Evolutionary conservation across 2,888 invertebrate genomes (phyloP), one percentile per base, ranked within the genome.

Genomic region (Chirona hameri): DNA sequence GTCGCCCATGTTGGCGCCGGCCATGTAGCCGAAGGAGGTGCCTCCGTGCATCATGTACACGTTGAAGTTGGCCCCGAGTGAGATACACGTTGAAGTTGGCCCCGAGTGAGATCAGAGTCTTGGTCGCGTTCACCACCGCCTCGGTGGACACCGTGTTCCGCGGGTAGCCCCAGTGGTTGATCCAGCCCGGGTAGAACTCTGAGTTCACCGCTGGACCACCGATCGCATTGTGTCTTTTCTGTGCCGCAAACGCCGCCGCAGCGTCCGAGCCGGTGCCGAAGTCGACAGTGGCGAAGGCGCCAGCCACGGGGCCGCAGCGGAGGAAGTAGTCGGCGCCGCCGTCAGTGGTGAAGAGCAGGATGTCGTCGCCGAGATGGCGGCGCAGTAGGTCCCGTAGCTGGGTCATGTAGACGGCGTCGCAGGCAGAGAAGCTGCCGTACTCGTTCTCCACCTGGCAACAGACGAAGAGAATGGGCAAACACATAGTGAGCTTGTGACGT

Each of bases 101-200:
- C n/a, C n/a, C 86, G 21, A 86, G 83, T 14, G 86, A 83, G 39
- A 88, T 84, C 60, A 89, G 86, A 4, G 82, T 84, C n/a, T 85
- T 84, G 48, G 88, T 83, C 29, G 84, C 85, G 15, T 83, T 82
- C n/a, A 83, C 84, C 81, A 86, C 86, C 21, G 52, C 57, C 79
- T 87, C 86, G 0, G 91, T 90, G 39, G 87, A 86, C 0, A 91
- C 91, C 60, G 89, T 89, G 80, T 91, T 91, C 85, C 93, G 91
- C 0, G 88, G 86, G 86, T 93, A 91, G 76, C 93, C 92, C 97
- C 97, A 97, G 87, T 95, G 93, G 0, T 95, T 94, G 82, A 97
- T 88, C 97, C 97, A 97, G 4, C 97, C 97, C 0, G 95, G 92
- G 89, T 97, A 97, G 88, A 91, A 97, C 88, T 96, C 96, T 0